A percentile compares a stretch with the other conserved stretches of the same genome.
phyloP scores from a whole-genome alignment of 2,797 vertebrate species.

The Adelosebastes latens region DNA sequence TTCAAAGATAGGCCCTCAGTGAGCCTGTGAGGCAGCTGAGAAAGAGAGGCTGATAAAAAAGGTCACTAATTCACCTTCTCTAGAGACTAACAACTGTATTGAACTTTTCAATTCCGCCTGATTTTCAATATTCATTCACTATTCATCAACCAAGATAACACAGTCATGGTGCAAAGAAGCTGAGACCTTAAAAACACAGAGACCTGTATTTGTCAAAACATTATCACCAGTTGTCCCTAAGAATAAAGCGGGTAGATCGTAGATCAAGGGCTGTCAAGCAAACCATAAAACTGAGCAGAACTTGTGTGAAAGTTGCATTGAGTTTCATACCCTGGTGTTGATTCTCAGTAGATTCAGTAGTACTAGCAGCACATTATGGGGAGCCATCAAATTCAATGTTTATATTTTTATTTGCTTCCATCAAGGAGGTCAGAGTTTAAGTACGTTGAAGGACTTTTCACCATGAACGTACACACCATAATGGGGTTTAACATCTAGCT shows the following conservation, averaged over 20 bases:
- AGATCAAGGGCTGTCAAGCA: neutral
- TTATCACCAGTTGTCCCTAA: neutral
- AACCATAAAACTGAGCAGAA: neutral
- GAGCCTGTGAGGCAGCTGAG: conserved; percentile 5
- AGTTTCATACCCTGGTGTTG: neutral
- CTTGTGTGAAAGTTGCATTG: neutral
- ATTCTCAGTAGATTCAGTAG: neutral
- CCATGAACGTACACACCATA: neutral
- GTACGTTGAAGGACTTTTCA: neutral
- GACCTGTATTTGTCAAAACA: neutral
- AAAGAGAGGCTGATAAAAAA: conserved; percentile 1
- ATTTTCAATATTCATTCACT: neutral
- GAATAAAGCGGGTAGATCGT: neutral
- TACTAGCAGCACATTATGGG: neutral
- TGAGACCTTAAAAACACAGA: neutral
- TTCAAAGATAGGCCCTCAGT: neutral
- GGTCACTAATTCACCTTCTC: conserved; percentile 6
- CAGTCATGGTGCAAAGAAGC: neutral
- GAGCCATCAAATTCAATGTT: neutral
- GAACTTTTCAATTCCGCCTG: conserved; percentile 14
- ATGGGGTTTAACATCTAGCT: neutral
- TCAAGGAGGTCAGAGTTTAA: neutral
- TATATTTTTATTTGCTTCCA: neutral
- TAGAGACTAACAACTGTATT: neutral
- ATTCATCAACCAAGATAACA: neutral